Evolutionary conservation across 2,888 invertebrate species (phyloP), one percentile per base, ranked within the genome.

Genomic region (Steromphala cineraria): DNA sequence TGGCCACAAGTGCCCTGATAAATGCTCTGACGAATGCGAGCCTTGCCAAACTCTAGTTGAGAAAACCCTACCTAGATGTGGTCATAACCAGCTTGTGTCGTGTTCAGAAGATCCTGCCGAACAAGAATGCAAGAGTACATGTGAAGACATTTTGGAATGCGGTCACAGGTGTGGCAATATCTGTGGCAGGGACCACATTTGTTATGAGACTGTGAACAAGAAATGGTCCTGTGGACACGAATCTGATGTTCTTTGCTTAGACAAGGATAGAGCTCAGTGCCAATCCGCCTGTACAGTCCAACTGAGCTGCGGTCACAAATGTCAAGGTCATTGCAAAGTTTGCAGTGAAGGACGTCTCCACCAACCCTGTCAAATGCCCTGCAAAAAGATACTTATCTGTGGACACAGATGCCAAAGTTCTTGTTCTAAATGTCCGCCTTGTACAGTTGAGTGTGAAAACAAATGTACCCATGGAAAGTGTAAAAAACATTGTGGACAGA

Each of bases 331-430:
- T 0, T 94, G 94, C 86, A 90, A 95, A 8, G 83, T 90, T 75
- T 96, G 96, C 91, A 90, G 85, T 55, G 95, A 95, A 89, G 95
- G 95, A 53, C 94, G 95, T 7, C 92, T 96, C 81, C 96, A 96
- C 91, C 76, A 81, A 21, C 82, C 83, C 15, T 94, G 94, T 83
- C 83, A 79, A 77, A 91, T 92, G 77, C 86, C 79, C 21, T 94
- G 92, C 93, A 93, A 83, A 88, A 94, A 94, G 79, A 86, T 89
- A 17, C 94, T 96, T 82, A 94, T 96, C 10, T 92, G 92, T 84
- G 91, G 91, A n/a, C 92, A 92, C 76, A 67, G 93, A 21, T 94
- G 94, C 83, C 80, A 81, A 52, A 86, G 86, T 31, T 67, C 81
- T 21, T 83, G 89, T n/a, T 86, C 88, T 53, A 83, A 83, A 52